Evolutionary conservation across 1,140 invertebrate genomes (phyloP), one percentile per base, ranked within the genome.

Genomic region (Drosophila seguyi): DNA sequence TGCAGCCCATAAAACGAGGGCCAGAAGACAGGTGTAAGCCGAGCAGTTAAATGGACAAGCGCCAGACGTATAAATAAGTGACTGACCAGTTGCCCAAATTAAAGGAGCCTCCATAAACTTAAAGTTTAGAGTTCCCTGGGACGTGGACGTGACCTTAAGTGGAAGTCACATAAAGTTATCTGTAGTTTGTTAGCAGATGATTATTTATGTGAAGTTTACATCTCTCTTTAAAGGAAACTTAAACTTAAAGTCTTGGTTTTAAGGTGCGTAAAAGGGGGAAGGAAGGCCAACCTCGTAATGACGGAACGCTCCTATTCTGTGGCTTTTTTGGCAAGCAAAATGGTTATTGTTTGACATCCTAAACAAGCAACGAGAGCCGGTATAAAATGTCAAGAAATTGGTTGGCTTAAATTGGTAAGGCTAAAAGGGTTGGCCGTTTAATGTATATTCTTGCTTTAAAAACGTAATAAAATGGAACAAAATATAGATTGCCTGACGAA

Each of bases 81-180:
- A 53, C 52, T 61, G 61, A 42, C 61, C 75, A 53, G 63, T 47
- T 44, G 47, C 53, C 61, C 63, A 75, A 79, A 79, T 78, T 57
- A 71, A 55, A 63, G 77, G 61, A 79, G 61, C 60, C 63, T 36
- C 62, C 68, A 75, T 75, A 76, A 84, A 62, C 50, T 41, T 41
- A 25, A 66, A 65, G 59, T 34, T 65, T 11, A 20, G 36, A 41
- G 45, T 48, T 50, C 25, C 45, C 59, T 50, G 16, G 36, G 10
- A 68, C 59, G 41, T 80, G 73, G 18, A 44, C 57, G 42, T 29
- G 27, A 61, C n/a, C 16, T 18, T 16, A 42, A 61, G 22, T 42
- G 14, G 18, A 27, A 29, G 22, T 6, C 4, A 53, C 31, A 47
- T 29, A 41, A 34, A 48, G 0, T 6, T n/a, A n/a, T n/a, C n/a